Conservation (phyloP, 2,797 vertebrate species). For the Propithecus perrieri region DNA sequence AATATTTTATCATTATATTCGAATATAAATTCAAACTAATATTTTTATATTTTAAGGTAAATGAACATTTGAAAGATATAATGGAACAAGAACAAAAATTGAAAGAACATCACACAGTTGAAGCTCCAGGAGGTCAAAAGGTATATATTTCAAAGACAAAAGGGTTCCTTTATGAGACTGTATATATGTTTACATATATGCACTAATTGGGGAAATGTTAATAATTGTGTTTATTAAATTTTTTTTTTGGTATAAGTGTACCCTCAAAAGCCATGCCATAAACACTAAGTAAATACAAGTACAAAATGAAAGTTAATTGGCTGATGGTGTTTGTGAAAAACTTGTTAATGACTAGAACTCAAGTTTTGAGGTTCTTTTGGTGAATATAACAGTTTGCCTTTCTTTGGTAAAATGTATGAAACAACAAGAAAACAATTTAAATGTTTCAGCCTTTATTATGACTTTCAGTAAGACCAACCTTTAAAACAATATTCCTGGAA, state of each 20-base stretch:
- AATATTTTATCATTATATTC: not conserved
- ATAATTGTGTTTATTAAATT: not conserved
- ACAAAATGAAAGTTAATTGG: not conserved
- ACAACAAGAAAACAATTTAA: not conserved
- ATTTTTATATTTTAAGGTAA: conserved; percentile 89
- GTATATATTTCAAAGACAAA: conserved; percentile 82
- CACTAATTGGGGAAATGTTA: not conserved
- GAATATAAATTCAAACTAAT: not conserved
- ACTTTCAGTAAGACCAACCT: not conserved
- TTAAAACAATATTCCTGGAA: not conserved
- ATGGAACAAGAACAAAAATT: conserved; percentile 93
- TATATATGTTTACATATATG: not conserved
- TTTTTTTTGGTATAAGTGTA: not conserved
- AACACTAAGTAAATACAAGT: not conserved
- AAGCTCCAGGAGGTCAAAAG: conserved; percentile 92
- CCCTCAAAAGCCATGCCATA: not conserved
- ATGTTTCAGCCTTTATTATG: not conserved
- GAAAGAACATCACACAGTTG: conserved; percentile 89
- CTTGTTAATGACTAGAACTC: not conserved
- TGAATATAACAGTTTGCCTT: not conserved
- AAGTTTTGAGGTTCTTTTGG: not conserved
- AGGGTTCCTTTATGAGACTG: not conserved
- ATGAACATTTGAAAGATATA: conserved; percentile 95
- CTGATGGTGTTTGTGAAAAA: not conserved
- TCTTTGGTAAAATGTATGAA: not conserved